A percentile compares a stretch with the other conserved stretches of the same genome.
These are phyloP conservation scores for Fragum whitleyi DNA, from an alignment of 2,888 invertebrate genomes.

Conservation along the genomic window DNA sequence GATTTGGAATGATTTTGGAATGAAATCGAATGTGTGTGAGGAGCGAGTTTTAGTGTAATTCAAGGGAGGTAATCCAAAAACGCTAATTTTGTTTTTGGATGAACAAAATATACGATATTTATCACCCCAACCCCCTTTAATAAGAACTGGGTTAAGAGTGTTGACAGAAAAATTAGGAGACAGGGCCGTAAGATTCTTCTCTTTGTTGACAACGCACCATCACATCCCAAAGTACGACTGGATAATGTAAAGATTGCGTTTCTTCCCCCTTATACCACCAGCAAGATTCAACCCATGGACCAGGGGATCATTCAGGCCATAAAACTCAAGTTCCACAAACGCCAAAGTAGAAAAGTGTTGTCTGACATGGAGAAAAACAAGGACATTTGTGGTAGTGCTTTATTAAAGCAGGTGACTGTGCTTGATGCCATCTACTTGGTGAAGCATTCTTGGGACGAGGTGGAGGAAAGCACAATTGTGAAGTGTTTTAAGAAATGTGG, in stretches of 20 bases:
- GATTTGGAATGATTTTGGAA: no score
- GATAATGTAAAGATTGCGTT: constrained; percentile 21
- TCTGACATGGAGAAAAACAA: constrained; percentile 7
- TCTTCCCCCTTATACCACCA: constrained; percentile 35
- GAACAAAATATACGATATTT: no score
- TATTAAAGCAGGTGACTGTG: constrained; percentile 6
- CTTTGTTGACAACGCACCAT: constrained; percentile 37
- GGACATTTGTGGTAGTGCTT: not conserved
- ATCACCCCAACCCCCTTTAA: not conserved
- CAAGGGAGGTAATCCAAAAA: no score
- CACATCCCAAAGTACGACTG: constrained; percentile 14
- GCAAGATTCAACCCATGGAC: constrained; percentile 32
- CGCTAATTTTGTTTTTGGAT: not conserved
- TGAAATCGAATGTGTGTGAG: no score
- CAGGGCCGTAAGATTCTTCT: constrained; percentile 28
- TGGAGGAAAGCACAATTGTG: no score
- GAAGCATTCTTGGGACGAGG: constrained; percentile 34
- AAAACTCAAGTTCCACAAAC: constrained; percentile 26
- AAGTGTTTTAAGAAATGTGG: not conserved
- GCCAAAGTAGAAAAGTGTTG: not conserved
- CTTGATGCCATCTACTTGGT: constrained; percentile 47
- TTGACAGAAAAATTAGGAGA: constrained; percentile 30
- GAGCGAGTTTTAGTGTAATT: no score
- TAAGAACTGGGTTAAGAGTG: constrained; percentile 7
- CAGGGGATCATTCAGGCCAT: constrained; percentile 37